Evolutionary conservation across 37 sponge, comb jelly and placozoan species (phyloP), one percentile per base, ranked within the genome.

Genomic region (Haliclona indistincta): DNA sequence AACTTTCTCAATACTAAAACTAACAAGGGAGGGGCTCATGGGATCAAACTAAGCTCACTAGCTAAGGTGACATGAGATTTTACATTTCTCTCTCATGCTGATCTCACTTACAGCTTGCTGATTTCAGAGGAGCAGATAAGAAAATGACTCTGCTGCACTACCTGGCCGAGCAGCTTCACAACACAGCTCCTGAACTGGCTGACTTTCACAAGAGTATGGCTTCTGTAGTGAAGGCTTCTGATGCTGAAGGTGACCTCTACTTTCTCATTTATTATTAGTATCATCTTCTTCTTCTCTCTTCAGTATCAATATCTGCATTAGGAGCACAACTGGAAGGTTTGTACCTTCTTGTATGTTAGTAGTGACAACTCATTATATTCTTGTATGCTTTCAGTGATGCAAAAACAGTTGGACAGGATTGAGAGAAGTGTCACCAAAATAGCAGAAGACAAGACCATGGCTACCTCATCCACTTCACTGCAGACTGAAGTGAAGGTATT

Each of bases 1-100:
- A 95, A 95, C 76, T 91, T 88, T 54, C 75, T 95, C 23, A 95
- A 95, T 81, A 77, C 76, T 52, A 83, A 80, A 29, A 78, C 92
- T 8, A 71, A 74, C 26, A 76, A 84, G 52, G 96, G 92, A 11
- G 71, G 75, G 34, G 81, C 88, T 0, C 87, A 95, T 63, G 96
- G 96, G 10, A 88, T 91, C 71, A 79, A 80, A 45, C 86, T 95
- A 4, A 34, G 54, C 34, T 63, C 75, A 3, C 51, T 95, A 26
- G 67, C 86, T 56, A 90, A 90, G 82, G 91, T 90, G 63, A 51
- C 17, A 20, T 32, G 49, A 58, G 20, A 4, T 61, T 30, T 61
- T 61, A 20, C 7, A 58, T 25, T 58, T 20, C 33, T 75, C 43
- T 38, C 25, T 68, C 67, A 5, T 53, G 42, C 44, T 49, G 1